Evolutionary conservation across 1,140 invertebrate genomes (phyloP), one percentile per base, ranked within the genome.

Genomic region (Rhyacophila brunnea): DNA sequence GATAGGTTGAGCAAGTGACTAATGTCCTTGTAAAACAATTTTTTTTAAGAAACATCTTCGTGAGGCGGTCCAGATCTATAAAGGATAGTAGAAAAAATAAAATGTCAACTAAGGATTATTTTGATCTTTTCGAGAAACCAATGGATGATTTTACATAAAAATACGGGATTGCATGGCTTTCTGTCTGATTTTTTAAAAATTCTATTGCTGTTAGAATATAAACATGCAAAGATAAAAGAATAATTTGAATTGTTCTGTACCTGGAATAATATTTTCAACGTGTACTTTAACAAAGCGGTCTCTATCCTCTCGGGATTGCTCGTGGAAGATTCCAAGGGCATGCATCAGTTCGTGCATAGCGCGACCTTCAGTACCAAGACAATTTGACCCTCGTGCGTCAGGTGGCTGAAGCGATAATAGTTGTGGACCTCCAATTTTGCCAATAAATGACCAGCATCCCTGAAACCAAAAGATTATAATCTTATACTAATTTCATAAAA

Each of bases 371-470:
- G 71, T 76, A 9, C 81, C 81, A 6, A 87, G 70, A 70, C 85
- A 87, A 66, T 84, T 85, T 1, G 78, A 77, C 44, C 81, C 77
- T 28, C 64, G 70, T 4, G 70, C 66, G 60, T 86, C 81, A 0
- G 87, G 85, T 1, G 84, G 78, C 66, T 87, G 81, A 5, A 88
- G 67, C 13, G 83, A 85, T 3, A 89, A 68, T 46, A 86, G 75
- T 71, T 89, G 87, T 3, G 82, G 72, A 1, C 86, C 86, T n/a
- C 86, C 86, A 28, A 77, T 77, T 54, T 74, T 70, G 6, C 85
- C 86, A 4, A 88, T 81, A 69, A 79, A 87, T 0, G 85, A 87
- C 85, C 86, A 88, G 68, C 87, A 89, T 17, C 84, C 84, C 75
- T 73, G 38, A 5, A 63, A 44, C 4, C 19, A 49, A 23, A 34